These are phyloP conservation scores for Syritta pipiens DNA, from an alignment of 2,888 invertebrate genomes.

Conservation along the genomic window DNA sequence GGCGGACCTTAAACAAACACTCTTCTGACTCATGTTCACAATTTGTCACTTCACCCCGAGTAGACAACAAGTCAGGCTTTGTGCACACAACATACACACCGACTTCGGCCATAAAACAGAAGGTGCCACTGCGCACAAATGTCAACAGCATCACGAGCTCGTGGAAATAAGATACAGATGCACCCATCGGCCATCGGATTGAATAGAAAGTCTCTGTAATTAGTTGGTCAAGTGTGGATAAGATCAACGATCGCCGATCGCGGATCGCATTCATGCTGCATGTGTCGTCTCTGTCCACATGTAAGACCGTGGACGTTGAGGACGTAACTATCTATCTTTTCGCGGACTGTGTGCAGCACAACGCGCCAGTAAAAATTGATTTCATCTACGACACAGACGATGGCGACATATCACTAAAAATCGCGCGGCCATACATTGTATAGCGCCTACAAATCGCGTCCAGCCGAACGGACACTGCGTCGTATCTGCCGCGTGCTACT, in stretches of 20 bases:
- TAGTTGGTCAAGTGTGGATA: constrained; percentile 69
- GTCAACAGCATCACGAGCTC: constrained; percentile 49
- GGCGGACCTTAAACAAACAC: constrained; percentile 35
- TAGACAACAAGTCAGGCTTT: not conserved
- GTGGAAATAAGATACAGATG: constrained; percentile 59
- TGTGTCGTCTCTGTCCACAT: constrained; percentile 21
- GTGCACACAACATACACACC: not conserved
- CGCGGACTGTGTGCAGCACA: constrained; percentile 16
- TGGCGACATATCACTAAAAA: constrained; percentile 18
- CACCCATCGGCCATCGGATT: constrained; percentile 44
- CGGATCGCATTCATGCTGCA: constrained; percentile 45
- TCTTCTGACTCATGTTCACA: constrained; percentile 36
- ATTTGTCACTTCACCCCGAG: constrained; percentile 30
- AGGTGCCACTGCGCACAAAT: constrained; percentile 58
- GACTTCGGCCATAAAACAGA: constrained; percentile 8
- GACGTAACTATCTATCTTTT: constrained; percentile 38
- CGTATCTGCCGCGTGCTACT: constrained; percentile 13
- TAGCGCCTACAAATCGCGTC: constrained; percentile 26
- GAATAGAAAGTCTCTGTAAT: constrained; percentile 69
- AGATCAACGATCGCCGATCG: constrained; percentile 62
- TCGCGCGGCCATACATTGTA: constrained; percentile 17
- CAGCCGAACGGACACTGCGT: constrained; percentile 21
- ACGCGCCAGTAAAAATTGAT: constrained; percentile 50
- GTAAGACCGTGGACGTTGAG: constrained; percentile 15
- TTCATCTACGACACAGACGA: constrained; percentile 39